Conservation (phyloP, 2,888 invertebrate genomes). For the Luperina nickerlii region DNA sequence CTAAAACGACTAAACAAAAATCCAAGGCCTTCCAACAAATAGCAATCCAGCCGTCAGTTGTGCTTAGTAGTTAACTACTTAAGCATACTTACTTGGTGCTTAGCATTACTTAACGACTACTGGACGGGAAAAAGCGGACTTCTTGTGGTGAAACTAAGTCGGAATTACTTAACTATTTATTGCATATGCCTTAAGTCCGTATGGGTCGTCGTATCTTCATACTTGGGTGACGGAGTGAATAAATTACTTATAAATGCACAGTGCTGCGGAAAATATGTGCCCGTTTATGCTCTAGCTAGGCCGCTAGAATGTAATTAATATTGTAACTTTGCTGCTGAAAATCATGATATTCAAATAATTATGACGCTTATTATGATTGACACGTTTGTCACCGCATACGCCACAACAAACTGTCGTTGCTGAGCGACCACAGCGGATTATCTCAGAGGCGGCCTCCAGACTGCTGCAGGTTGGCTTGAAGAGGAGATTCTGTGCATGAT, state of each 20-base stretch:
- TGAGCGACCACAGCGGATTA: background rate
- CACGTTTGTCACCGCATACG: background rate
- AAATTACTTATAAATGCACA: slow-evolving; percentile 45
- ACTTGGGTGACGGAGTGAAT: slow-evolving; percentile 43
- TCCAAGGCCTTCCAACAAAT: slow-evolving; percentile 23
- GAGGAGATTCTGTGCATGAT: background rate
- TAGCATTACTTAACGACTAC: slow-evolving; percentile 62
- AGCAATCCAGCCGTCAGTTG: slow-evolving; percentile 34
- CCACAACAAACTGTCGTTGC: background rate
- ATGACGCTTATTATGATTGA: background rate
- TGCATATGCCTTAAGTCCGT: slow-evolving; percentile 57
- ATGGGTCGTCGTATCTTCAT: slow-evolving; percentile 52
- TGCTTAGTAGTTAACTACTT: slow-evolving; percentile 62
- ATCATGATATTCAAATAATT: background rate
- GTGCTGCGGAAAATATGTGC: slow-evolving; percentile 30
- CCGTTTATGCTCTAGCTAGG: slow-evolving; percentile 1
- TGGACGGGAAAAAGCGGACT: slow-evolving; percentile 59
- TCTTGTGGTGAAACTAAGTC: slow-evolving; percentile 60
- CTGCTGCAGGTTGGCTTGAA: background rate
- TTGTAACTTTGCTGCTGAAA: slow-evolving; percentile 4
- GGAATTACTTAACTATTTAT: slow-evolving; percentile 67
- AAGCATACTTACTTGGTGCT: slow-evolving; percentile 64
- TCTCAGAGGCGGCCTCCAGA: background rate
- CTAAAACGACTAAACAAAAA: slow-evolving; percentile 19
- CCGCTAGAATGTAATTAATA: background rate